A percentile compares a stretch with the other conserved stretches of the same genome.
phyloP scores from a whole-genome alignment of 2,888 invertebrate species.

The Desoria tigrina region DNA sequence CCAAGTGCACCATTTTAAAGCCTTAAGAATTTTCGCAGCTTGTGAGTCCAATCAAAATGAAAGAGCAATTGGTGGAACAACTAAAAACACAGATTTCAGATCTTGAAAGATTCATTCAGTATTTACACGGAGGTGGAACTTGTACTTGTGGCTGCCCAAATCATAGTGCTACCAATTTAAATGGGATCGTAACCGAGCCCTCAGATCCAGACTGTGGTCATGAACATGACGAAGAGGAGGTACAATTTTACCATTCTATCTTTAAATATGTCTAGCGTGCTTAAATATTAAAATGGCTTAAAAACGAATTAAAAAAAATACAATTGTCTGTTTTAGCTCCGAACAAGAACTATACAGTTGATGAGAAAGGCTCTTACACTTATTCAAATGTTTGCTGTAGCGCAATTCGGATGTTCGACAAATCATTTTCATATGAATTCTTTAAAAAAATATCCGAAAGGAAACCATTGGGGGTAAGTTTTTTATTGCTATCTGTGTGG shows the following conservation, averaged over 20 bases:
- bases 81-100: conserved; percentile 96
- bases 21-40: conserved; percentile 61
- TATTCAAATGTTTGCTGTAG: conserved; percentile 87
- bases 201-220: conserved; percentile 40
- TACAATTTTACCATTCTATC: conserved; percentile 2
- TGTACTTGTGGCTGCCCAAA: conserved; percentile 9
- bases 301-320: conserved; percentile 1
- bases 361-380: conserved; percentile 85
- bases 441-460: conserved; percentile 77
- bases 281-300: no score
- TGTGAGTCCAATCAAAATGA: conserved; percentile 90
- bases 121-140: conserved; percentile 72
- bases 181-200: background rate
- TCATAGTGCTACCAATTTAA: background rate
- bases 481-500: background rate
- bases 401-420: conserved; percentile 86
- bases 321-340: conserved; percentile 52
- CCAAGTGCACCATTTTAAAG: background rate
- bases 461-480: conserved; percentile 87
- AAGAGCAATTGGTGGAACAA: conserved; percentile 92
- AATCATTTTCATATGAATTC: conserved; percentile 71
- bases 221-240: conserved; percentile 45
- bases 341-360: conserved; percentile 68
- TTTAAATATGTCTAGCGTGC: no score
- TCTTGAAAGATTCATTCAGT: conserved; percentile 92